Conservation (phyloP, 1,140 invertebrate genomes). For the Cephus cinctus region DNA sequence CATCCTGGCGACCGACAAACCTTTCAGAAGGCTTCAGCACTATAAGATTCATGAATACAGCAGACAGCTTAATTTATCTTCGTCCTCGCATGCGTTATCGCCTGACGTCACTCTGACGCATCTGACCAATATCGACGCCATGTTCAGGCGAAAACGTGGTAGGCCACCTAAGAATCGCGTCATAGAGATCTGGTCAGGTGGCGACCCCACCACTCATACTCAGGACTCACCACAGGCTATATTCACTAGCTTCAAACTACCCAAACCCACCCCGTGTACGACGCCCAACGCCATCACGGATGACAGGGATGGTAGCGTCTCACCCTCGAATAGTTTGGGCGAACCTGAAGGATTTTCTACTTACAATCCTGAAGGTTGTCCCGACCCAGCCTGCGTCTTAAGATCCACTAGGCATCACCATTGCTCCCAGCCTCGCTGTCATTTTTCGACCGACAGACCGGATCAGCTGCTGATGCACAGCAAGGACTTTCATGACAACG, state of each 20-base stretch:
- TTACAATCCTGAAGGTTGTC: slow-evolving; percentile 63
- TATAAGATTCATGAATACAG: slow-evolving; percentile 82
- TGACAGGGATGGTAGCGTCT: slow-evolving; percentile 53
- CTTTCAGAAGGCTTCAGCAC: slow-evolving; percentile 84
- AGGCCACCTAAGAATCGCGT: slow-evolving; percentile 89
- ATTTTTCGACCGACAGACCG: slow-evolving; percentile 66
- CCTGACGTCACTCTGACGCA: slow-evolving; percentile 65
- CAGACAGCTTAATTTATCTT: slow-evolving; percentile 46
- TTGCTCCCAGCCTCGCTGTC: slow-evolving; percentile 70
- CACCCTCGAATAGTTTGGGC: slow-evolving; percentile 43
- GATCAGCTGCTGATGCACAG: slow-evolving; percentile 72
- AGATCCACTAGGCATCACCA: slow-evolving; percentile 66
- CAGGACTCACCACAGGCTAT: slow-evolving; percentile 82
- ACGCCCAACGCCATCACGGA: slow-evolving; percentile 47
- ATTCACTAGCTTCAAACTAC: slow-evolving; percentile 90
- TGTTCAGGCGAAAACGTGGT: slow-evolving; percentile 88
- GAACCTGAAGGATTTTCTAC: slow-evolving; percentile 60
- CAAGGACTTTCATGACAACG: slow-evolving; percentile 80
- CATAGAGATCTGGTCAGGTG: slow-evolving; percentile 85
- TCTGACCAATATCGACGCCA: slow-evolving; percentile 77
- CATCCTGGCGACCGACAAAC: slow-evolving; percentile 78
- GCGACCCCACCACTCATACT: slow-evolving; percentile 56
- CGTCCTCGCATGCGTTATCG: slow-evolving; percentile 56
- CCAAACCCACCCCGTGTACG: slow-evolving; percentile 64
- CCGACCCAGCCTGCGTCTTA: slow-evolving; percentile 64